These are phyloP conservation scores for Dugesia japonica DNA, from an alignment of 2,888 invertebrate species.

Conservation along the genomic window DNA sequence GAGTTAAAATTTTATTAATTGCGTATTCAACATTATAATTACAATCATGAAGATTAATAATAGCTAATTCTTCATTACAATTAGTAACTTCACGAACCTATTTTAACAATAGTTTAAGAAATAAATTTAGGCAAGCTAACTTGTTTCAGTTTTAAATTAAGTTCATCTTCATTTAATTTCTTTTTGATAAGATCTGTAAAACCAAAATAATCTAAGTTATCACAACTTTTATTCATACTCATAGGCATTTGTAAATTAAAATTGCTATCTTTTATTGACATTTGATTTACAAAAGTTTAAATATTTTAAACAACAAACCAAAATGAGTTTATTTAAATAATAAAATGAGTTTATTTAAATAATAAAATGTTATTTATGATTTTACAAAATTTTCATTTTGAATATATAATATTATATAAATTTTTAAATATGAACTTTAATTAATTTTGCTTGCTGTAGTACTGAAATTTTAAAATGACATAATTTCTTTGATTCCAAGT, in stretches of 20 bases:
- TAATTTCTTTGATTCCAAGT: too few species aligned
- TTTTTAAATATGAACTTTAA: too few species aligned
- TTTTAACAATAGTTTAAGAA: neutral
- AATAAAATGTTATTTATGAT: neutral
- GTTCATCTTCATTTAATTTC: conserved; percentile 3
- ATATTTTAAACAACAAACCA: neutral
- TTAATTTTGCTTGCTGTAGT: too few species aligned
- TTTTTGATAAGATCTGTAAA: conserved; percentile 6
- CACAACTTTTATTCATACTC: conserved; percentile 10
- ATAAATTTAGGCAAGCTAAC: neutral
- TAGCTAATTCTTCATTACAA: conserved; percentile 24
- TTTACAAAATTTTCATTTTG: neutral
- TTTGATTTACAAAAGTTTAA: neutral
- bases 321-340: neutral
- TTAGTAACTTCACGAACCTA: conserved; percentile 26
- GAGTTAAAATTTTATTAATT: neutral
- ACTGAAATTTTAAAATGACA: too few species aligned
- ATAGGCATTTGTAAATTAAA: neutral
- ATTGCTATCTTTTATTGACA: conserved; percentile 20
- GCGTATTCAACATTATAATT: conserved; percentile 1
- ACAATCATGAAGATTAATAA: conserved; percentile 25
- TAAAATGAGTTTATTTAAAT: neutral
- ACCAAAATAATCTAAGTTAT: conserved; percentile 20
- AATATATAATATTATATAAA: too few species aligned
- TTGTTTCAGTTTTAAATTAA: neutral